Base-by-base conservation (phyloP, 2,113 vertebrate species). In the Nesoenas mayeri region DNA sequence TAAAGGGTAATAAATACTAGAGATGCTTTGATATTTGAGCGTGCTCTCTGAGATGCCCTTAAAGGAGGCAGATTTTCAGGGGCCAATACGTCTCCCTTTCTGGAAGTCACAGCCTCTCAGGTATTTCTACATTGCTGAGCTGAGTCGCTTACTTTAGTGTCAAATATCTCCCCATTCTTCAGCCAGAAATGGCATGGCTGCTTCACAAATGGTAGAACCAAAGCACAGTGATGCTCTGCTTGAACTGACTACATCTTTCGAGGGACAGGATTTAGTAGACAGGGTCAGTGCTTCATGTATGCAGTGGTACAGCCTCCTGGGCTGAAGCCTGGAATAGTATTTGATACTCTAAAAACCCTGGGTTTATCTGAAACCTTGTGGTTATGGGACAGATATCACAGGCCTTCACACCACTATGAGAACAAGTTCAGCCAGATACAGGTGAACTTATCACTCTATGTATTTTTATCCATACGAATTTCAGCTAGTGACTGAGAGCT, bases 11-110 rank as follows among this genome's bases (percentile, higher is more conserved):
- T 91, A 96, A 95, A 92, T 34, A 48, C 14, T 22, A 71, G 18
- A 15, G 56, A 60, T n/a, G 38, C 80, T 97, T 96, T 89, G 91
- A 96, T 97, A 95, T 89, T 92, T 85, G 89, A 96, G 86, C 65
- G 84, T 0, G 4, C 11, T 4, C 2, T 19, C 83, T 74, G 77
- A 91, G 77, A 64, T 50, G 57, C 26, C 65, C 51, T 90, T 86
- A 80, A 51, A 67, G 48, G 25, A 72, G n/a, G 12, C 61, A 61
- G 65, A 56, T 84, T 94, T 96, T 83, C 80, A 92, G 40, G 16
- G 32, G 15, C 60, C 34, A 60, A 4, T 84, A 60, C 26, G 62
- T 80, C 56, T 61, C 28, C 28, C 26, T 60, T 78, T 74, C 73
- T 74, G 72, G 28, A 92, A 86, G 57, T 56, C 26, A 67, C 61